A percentile compares a stretch with the other conserved stretches of the same genome.
phyloP scores from a whole-genome alignment of 2,113 vertebrate species.

The Ancistrus triradiatus region DNA sequence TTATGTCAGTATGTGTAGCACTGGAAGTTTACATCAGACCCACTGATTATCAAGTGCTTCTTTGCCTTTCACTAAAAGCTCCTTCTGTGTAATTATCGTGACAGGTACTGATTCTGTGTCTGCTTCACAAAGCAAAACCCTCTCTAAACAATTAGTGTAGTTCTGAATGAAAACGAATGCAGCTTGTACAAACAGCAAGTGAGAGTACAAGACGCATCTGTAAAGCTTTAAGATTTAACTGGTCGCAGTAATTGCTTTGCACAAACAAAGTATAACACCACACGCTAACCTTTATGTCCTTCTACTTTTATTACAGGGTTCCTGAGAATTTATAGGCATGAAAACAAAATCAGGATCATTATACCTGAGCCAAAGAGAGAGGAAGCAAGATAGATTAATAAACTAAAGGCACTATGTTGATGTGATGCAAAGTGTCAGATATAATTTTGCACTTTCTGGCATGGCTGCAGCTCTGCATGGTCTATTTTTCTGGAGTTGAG shows the following conservation, averaged over 20 bases:
- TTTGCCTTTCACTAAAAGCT: conserved; percentile 44
- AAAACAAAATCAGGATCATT: not conserved
- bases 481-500: conserved; percentile 56
- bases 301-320: not conserved
- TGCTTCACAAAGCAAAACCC: conserved; percentile 52
- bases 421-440: conserved; percentile 62
- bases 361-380: not conserved
- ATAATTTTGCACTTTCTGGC: conserved; percentile 52
- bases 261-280: conserved; percentile 29
- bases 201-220: conserved; percentile 50
- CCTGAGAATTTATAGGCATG: not conserved
- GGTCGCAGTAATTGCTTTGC: conserved; percentile 47
- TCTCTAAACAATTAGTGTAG: conserved; percentile 40
- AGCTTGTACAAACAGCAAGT: conserved; percentile 55
- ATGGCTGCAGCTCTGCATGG: conserved; percentile 55
- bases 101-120: conserved; percentile 50
- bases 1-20: conserved; percentile 46
- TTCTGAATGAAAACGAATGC: conserved; percentile 40
- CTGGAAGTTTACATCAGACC: conserved; percentile 43
- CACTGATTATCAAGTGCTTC: conserved; percentile 47
- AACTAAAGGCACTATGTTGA: conserved; percentile 51
- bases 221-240: conserved; percentile 47
- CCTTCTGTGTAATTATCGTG: conserved; percentile 57
- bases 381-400: conserved; percentile 5
- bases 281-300: not conserved